Base-by-base conservation (phyloP, 2,113 vertebrate species). In the Steatornis caripensis region DNA sequence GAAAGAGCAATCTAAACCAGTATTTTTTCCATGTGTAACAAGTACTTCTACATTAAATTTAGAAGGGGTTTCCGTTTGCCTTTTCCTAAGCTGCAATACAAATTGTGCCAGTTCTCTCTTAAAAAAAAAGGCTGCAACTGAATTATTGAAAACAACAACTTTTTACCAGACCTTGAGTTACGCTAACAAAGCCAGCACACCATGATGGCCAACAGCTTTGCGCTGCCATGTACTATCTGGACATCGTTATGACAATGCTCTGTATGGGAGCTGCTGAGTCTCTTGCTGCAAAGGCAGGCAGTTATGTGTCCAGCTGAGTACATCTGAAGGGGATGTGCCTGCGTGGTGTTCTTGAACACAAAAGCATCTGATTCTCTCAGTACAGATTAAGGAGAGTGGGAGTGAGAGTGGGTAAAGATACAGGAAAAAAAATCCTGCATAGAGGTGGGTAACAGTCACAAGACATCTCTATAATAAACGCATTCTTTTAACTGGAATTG, bases 381-480 rank as follows among this genome's bases (percentile, higher is more conserved):
- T 45, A 12, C 34, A 68, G 37, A 84, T 84, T n/a, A 80, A 81
- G 61, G 65, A 87, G 85, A 74, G 92, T 92, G 55, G 84, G 93
- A 91, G 94, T 53, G 55, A 81, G 72, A 89, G 75, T 77, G 71
- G 68, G 75, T 68, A 57, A 97, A 96, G 88, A 87, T 49, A 70
- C 24, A 79, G 55, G 58, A 55, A 88, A 66, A 90, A 88, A 82
- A 87, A 54, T 84, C 45, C 83, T 65, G 43, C 62, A 15, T 41
- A 84, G 80, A 93, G 90, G 57, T 92, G 76, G 91, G 5, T 51
- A 84, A 71, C 30, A 91, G 84, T 92, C 94, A 89, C 57, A 57
- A 92, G 84, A 76, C 41, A 41, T 57, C 66, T 22, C 43, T 49
- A 12, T 60, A 78, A 12, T 60, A 78, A 93, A 84, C 2, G 7